phyloP scores from a whole-genome alignment of 2,888 invertebrate species.

The Nematopogon swammerdamellus region DNA sequence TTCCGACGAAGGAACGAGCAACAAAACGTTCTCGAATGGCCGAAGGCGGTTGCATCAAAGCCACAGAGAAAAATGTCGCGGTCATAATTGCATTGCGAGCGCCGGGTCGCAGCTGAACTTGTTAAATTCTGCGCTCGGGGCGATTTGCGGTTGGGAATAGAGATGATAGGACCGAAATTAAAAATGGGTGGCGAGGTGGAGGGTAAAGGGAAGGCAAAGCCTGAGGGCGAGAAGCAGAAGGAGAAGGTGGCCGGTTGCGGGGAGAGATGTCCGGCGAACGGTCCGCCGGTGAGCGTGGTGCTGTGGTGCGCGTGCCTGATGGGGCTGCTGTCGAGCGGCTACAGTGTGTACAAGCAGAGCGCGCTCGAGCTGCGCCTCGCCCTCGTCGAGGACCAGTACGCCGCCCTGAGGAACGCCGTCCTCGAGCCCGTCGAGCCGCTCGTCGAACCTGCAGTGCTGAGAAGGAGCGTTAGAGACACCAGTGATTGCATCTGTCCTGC shows the following conservation, averaged over 20 bases:
- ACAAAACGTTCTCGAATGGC: neutral
- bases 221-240: neutral
- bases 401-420: conserved; percentile 47
- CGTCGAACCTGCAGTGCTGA: conserved; percentile 51
- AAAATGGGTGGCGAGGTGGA: neutral
- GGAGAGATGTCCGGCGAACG: conserved; percentile 34
- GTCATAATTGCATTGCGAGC: neutral
- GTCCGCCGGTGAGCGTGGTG: conserved; percentile 47
- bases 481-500: conserved; percentile 70
- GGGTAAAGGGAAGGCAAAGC: neutral
- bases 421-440: conserved; percentile 51
- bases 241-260: conserved; percentile 28
- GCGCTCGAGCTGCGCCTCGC: conserved; percentile 49
- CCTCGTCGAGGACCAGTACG: conserved; percentile 55
- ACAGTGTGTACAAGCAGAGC: conserved; percentile 57
- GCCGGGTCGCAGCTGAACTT: neutral
- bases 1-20: neutral
- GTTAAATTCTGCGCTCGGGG: neutral
- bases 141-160: neutral
- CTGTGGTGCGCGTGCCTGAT: conserved; percentile 65
- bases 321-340: conserved; percentile 60
- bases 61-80: neutral
- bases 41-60: neutral
- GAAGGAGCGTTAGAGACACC: conserved; percentile 53
- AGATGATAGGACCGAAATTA: neutral